Evolutionary conservation across 2,888 invertebrate species (phyloP), one percentile per base, ranked within the genome.

Genomic region (Blastobasis adustella): DNA sequence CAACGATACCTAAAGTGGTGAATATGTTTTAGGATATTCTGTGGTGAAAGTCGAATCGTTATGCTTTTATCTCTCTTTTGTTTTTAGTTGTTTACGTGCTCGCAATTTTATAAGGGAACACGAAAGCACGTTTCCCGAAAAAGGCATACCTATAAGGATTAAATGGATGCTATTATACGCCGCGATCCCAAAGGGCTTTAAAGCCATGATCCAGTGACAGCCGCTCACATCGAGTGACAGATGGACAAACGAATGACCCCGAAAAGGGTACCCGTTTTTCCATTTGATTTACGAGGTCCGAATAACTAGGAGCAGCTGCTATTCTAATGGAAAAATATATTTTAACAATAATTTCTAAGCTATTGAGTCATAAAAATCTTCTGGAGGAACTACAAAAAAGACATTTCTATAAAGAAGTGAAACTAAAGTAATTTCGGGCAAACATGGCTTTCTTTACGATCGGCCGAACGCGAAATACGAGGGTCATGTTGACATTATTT

Each of bases 1-100:
- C 64, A 66, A 72, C 71, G 72, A 67, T 69, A 67, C 69, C 39
- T 65, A 69, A 76, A 75, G 68, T 72, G 69, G 73, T 66, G 73
- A 75, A 77, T 73, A 71, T 75, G 47, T 45, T 51, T 23, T 37
- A 43, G 45, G 44, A 43, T 47, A 5, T 23, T 23, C 23, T 49
- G 37, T 41, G 46, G 45, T 43, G 48, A n/a, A 44, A 49, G 37
- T 44, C 51, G n/a, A 50, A 23, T 23, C 23, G 23, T 23, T 23
- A 23, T 23, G 23, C 23, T 23, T 23, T 23, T 23, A 23, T 23
- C 23, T 23, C 23, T 37, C 37, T 38, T 10, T 38, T 48, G 42
- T 48, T 44, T 50, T 40, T 49, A 51, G 44, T 51, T 49, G 51
- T 46, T 45, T 23, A 46, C 48, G 47, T 51, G 43, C 41, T 37